These are phyloP conservation scores for Triops cancriformis DNA, from an alignment of 1,140 invertebrate species.

Conservation along the genomic window DNA sequence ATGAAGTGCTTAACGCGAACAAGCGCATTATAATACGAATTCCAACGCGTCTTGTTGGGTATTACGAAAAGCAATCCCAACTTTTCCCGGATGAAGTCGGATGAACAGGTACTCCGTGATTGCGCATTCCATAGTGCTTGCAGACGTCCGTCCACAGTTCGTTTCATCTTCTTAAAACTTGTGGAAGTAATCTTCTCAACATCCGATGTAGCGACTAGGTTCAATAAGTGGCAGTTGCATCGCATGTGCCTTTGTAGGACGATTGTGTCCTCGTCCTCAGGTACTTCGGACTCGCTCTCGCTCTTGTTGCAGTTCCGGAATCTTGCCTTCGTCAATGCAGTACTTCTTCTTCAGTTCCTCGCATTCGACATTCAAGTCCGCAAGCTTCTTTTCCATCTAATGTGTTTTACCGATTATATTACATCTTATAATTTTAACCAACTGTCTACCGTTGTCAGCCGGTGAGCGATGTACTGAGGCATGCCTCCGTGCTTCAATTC, in stretches of 20 bases:
- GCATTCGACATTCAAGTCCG: too few relatives aligned
- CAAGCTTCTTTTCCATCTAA: too few relatives aligned
- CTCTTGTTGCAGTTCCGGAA: too few relatives aligned
- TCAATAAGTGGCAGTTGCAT: slow-evolving; percentile 12
- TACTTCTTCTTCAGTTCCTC: too few relatives aligned
- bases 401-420: too few relatives aligned
- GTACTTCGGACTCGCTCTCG: not conserved
- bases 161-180: slow-evolving; percentile 15
- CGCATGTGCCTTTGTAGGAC: not conserved
- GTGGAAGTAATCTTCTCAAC: too few relatives aligned
- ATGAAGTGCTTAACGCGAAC: not conserved
- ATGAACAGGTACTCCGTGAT: not conserved
- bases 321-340: too few relatives aligned
- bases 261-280: not conserved
- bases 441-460: too few relatives aligned
- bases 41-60: slow-evolving; percentile 11
- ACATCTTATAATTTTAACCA: too few relatives aligned
- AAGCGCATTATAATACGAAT: not conserved
- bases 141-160: not conserved
- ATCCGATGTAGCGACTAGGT: too few relatives aligned
- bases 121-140: slow-evolving; percentile 10
- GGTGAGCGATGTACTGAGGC: too few relatives aligned
- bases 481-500: too few relatives aligned
- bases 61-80: slow-evolving; percentile 14
- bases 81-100: not conserved